Conservation (phyloP, 2,797 vertebrate species). For the Sebastolobus altivelis region DNA sequence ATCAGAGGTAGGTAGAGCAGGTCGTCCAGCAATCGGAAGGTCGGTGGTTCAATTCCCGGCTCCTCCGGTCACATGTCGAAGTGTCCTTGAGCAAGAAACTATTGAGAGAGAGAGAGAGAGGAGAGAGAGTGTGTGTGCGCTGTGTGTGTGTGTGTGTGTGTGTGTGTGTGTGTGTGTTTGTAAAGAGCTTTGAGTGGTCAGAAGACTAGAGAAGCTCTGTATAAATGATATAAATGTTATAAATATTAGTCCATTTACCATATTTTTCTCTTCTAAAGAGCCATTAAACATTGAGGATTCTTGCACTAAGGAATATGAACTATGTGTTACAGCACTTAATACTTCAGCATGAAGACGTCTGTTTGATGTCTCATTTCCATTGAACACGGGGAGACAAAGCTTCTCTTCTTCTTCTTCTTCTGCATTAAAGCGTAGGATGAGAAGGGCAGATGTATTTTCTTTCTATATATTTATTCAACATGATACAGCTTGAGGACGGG, state of each 20-base stretch:
- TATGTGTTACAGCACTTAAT: constrained; percentile 14
- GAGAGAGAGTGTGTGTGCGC: too few relatives aligned
- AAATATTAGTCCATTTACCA: too few relatives aligned
- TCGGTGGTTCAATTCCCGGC: too few relatives aligned
- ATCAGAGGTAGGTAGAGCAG: neutral
- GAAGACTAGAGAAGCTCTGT: too few relatives aligned
- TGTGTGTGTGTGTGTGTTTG: too few relatives aligned
- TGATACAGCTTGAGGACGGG: neutral
- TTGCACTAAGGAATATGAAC: neutral
- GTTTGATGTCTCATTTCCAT: constrained; percentile 16
- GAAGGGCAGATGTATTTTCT: constrained; percentile 28
- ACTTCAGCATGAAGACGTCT: constrained; percentile 13
- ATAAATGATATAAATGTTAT: too few relatives aligned
- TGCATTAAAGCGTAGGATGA: neutral
- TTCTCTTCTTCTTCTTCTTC: neutral
- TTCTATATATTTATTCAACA: neutral
- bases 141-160: too few relatives aligned
- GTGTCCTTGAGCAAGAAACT: too few relatives aligned
- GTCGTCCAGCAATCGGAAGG: too few relatives aligned
- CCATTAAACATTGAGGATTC: neutral
- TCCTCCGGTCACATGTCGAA: too few relatives aligned
- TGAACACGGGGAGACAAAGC: neutral
- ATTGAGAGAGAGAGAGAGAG: too few relatives aligned
- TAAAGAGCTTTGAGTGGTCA: too few relatives aligned
- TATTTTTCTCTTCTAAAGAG: neutral